Evolutionary conservation across 2,797 vertebrate species (phyloP).

Genomic region (Pantherophis alleghaniensis): DNA sequence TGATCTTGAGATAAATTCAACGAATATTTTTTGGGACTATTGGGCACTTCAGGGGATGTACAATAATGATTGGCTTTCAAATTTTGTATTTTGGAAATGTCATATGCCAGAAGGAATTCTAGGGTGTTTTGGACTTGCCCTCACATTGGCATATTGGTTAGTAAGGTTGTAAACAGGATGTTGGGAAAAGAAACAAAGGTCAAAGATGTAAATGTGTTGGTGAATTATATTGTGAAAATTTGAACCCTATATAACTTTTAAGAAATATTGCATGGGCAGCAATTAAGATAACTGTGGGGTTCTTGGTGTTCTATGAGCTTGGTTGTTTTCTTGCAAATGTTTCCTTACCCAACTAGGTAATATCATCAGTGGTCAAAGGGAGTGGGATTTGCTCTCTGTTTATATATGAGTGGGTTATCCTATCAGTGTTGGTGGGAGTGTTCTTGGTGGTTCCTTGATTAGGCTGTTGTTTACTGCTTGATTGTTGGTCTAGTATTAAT

Average conservation of each 20-base stretch:
- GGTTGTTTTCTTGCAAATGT: background rate
- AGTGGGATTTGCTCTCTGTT: background rate
- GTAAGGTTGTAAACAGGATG: background rate
- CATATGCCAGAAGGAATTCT: background rate
- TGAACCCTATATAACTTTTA: background rate
- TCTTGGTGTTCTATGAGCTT: background rate
- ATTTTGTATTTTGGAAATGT: background rate
- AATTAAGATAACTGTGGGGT: background rate
- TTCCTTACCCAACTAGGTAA: background rate
- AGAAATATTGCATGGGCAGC: background rate
- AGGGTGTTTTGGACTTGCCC: background rate
- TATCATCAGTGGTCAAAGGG: background rate
- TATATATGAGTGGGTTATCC: too few relatives aligned
- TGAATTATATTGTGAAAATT: background rate
- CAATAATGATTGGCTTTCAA: background rate
- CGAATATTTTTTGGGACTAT: background rate
- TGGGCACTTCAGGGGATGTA: background rate
- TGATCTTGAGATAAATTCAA: background rate
- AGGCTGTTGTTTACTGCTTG: background rate
- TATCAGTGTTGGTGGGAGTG: background rate
- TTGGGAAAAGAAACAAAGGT: background rate
- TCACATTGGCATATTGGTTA: background rate
- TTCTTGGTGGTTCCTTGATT: background rate
- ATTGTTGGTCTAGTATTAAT: background rate
- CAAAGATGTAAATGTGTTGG: background rate